Evolutionary conservation across 1,140 invertebrate species (phyloP).

Genomic region (Platyscapa corneri): DNA sequence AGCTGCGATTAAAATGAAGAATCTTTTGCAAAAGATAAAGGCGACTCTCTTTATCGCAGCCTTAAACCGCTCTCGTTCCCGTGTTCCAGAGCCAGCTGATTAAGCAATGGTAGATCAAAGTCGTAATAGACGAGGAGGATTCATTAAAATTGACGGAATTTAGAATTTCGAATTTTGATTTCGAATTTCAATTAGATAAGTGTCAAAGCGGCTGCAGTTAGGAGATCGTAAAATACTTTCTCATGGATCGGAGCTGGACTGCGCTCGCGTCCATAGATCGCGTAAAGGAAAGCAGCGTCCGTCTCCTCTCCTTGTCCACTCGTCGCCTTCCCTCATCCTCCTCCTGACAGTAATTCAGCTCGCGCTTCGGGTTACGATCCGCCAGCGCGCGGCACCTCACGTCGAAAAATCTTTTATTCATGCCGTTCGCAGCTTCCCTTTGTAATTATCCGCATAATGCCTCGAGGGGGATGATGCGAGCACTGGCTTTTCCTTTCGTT

Average conservation of each 20-base stretch:
- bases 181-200: background rate
- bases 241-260: constrained; percentile 24
- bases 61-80: too few species aligned
- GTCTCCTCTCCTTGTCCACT: too few species aligned
- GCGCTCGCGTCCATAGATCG: background rate
- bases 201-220: background rate
- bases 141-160: too few species aligned
- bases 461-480: constrained; percentile 20
- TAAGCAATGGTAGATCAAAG: background rate
- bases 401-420: constrained; percentile 60
- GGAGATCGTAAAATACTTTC: too few species aligned
- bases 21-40: background rate
- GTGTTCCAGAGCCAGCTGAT: background rate
- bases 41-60: background rate
- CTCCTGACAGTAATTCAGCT: constrained; percentile 55
- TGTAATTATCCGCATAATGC: constrained; percentile 57
- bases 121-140: background rate
- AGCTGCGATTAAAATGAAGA: background rate
- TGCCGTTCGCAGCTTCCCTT: constrained; percentile 53
- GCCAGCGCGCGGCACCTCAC: background rate
- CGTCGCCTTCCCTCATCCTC: too few species aligned
- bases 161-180: too few species aligned
- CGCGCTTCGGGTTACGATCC: constrained; percentile 47
- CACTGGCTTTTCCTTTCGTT: background rate
- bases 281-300: too few species aligned